These are phyloP conservation scores for Zingel zingel DNA, from an alignment of 2,113 vertebrate genomes.

Conservation along the genomic window DNA sequence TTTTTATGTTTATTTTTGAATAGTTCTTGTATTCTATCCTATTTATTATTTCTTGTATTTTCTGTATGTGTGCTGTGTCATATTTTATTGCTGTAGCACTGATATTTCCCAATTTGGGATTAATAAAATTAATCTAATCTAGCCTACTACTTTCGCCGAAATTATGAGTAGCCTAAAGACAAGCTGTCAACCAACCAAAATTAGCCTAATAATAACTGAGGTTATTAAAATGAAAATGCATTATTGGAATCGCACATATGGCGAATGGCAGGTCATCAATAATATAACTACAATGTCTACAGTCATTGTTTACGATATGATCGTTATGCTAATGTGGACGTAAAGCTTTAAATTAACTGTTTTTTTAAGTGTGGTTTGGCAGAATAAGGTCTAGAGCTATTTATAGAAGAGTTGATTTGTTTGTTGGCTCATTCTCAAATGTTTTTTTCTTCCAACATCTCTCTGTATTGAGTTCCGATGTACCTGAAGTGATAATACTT, in stretches of 20 bases:
- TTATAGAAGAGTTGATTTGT: neutral
- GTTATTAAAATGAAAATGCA: neutral
- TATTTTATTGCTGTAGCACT: too few species aligned
- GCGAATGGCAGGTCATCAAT: neutral
- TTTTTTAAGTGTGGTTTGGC: neutral
- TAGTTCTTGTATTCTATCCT: too few species aligned
- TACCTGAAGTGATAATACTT: neutral
- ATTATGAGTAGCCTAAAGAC: neutral
- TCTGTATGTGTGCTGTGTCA: too few species aligned
- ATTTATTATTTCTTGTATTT: too few species aligned
- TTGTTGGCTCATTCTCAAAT: neutral
- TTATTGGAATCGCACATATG: neutral
- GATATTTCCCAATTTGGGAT: too few species aligned
- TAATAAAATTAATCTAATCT: too few species aligned
- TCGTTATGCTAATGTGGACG: too few species aligned
- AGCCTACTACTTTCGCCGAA: too few species aligned
- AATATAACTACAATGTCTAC: neutral
- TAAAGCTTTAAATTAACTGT: neutral
- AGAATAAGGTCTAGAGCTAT: neutral
- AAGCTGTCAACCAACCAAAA: neutral
- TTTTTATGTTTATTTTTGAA: too few species aligned
- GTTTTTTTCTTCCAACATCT: neutral
- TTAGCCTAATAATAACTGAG: neutral
- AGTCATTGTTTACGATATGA: neutral
- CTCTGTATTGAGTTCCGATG: neutral